These are phyloP conservation scores for Oligia strigilis DNA, from an alignment of 2,888 invertebrate species.

Conservation along the genomic window DNA sequence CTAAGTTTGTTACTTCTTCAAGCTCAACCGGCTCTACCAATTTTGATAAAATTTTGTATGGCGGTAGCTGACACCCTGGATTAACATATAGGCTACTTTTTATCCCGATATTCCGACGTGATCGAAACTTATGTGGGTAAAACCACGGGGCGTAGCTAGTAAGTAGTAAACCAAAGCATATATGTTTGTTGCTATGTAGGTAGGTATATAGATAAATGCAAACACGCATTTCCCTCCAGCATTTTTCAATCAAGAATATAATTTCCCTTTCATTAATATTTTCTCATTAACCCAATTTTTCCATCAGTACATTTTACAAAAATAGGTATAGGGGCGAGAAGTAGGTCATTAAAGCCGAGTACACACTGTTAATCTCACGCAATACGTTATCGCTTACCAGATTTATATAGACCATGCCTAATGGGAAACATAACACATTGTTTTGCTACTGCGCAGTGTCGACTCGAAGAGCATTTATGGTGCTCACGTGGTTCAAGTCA, in stretches of 20 bases:
- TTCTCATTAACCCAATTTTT: constrained; percentile 50
- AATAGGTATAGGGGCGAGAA: constrained; percentile 26
- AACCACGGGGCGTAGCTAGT: too few species aligned
- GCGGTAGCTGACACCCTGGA: too few species aligned
- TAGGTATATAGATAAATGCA: not conserved
- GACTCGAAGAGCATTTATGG: not conserved
- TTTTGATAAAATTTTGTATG: too few species aligned
- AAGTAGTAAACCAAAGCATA: not conserved
- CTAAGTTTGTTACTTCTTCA: too few species aligned
- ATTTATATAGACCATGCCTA: constrained; percentile 24
- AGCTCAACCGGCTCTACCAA: too few species aligned
- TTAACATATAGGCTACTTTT: too few species aligned
- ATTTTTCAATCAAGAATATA: constrained; percentile 9
- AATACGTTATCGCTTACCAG: constrained; percentile 41
- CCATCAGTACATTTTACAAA: constrained; percentile 25
- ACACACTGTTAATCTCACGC: constrained; percentile 49
- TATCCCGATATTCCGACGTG: too few species aligned
- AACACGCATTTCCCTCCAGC: not conserved
- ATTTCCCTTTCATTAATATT: constrained; percentile 7
- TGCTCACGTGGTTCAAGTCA: constrained; percentile 15
- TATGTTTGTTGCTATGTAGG: not conserved
- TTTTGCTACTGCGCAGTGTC: not conserved
- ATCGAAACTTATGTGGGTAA: too few species aligned
- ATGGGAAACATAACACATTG: constrained; percentile 16
- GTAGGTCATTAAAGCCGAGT: constrained; percentile 36